Evolutionary conservation across 1,140 invertebrate species (phyloP), one percentile per base, ranked within the genome.

Genomic region (Holcopasites calliopsidis): DNA sequence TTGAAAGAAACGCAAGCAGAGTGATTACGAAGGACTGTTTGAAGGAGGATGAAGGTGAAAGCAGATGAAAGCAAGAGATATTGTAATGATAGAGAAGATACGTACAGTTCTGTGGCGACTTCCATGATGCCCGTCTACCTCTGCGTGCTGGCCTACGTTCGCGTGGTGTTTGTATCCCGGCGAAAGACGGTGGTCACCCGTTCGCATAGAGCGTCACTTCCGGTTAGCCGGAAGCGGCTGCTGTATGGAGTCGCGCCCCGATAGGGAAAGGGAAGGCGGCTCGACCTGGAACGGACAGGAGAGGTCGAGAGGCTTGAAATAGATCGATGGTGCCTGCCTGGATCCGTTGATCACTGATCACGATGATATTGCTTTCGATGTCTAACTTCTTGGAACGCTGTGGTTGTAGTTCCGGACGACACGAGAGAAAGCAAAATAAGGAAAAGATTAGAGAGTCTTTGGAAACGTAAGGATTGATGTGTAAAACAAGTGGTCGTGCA

Each of bases 21-120:
- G 35, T 38, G 35, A 38, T 5, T 5, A 38, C 35, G 10, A 38
- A 10, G 10, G 4, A 4, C 35, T 38, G 10, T 38, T n/a, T n/a
- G n/a, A n/a, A n/a, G n/a, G n/a, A n/a, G n/a, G n/a, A n/a, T n/a
- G 44, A 3, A 47, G n/a, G 5, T 18, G 28, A 8, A 33, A 13
- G 3, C 2, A 42, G 26, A 44, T 35, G 47, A 35, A 8, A 28
- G 4, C 8, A 21, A 44, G n/a, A 54, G 21, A 66, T 13, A 40
- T 28, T 13, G 13, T 1, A n/a, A n/a, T 13, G n/a, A n/a, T n/a
- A 47, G 44, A n/a, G 42, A 21, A 57, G 8, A 40, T 88, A 92
- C 91, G 85, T 82, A 92, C 91, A 92, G 71, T 83, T 92, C 91
- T 42, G 90, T 91, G 35, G 91, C 87, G 68, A 87, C 87, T 85